Conservation (phyloP, 1,140 invertebrate genomes). For the Calephelis nemesis region DNA sequence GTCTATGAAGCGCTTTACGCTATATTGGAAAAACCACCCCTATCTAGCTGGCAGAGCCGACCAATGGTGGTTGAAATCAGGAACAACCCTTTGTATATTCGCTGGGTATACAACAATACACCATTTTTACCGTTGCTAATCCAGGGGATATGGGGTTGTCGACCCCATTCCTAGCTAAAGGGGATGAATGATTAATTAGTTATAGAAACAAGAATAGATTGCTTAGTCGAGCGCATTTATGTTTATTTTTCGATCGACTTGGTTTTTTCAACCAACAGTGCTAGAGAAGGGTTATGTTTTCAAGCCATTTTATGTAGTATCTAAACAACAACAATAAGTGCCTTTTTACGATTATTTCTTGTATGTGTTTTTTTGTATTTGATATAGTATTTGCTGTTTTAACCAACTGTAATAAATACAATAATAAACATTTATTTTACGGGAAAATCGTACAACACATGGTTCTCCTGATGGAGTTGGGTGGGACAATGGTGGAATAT, state of each 20-base stretch:
- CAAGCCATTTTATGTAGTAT: too few species aligned
- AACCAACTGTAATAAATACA: too few species aligned
- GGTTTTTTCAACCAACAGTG: neutral
- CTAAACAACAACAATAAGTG: too few species aligned
- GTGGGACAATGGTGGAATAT: too few species aligned
- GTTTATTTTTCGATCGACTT: neutral
- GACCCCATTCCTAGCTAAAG: constrained; percentile 16
- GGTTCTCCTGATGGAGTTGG: too few species aligned
- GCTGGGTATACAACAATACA: constrained; percentile 14
- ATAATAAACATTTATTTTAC: too few species aligned
- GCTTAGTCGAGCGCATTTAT: constrained; percentile 13
- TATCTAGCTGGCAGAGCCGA: constrained; percentile 15
- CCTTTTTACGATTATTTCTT: too few species aligned
- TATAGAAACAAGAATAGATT: constrained; percentile 2
- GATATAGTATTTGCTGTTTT: too few species aligned
- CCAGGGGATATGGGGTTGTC: constrained; percentile 13
- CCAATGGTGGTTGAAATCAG: constrained; percentile 3
- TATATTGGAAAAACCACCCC: constrained; percentile 15
- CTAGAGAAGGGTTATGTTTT: too few species aligned
- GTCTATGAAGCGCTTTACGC: constrained; percentile 30
- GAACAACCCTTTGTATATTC: constrained; percentile 14
- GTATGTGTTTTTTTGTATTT: too few species aligned
- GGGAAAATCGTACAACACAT: too few species aligned
- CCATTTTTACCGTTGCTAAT: constrained; percentile 19
- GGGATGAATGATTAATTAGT: constrained; percentile 16